These are phyloP conservation scores for Phania funesta DNA, from an alignment of 2,888 invertebrate species.

Conservation along the genomic window DNA sequence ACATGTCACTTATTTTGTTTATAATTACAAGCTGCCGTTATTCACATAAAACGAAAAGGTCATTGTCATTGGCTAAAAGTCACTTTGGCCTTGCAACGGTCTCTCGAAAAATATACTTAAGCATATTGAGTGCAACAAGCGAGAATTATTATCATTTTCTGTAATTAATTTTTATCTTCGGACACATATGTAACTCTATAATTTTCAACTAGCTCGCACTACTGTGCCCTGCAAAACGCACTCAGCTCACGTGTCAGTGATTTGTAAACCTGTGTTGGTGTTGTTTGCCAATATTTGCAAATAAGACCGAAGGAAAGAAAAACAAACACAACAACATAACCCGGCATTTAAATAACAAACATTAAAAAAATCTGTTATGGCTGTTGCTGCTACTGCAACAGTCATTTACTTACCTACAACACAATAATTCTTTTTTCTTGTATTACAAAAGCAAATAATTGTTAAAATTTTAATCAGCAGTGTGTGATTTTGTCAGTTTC, in stretches of 20 bases:
- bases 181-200: no score
- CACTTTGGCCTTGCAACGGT: no score
- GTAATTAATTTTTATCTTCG: no score
- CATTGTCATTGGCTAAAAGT: no score
- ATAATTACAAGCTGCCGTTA: no score
- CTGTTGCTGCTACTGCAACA: slow-evolving; percentile 6
- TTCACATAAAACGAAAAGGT: no score
- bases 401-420: no score
- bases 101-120: no score
- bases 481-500: slow-evolving; percentile 64
- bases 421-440: slow-evolving; percentile 35
- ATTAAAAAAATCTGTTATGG: slow-evolving; percentile 18
- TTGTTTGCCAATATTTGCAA: slow-evolving; percentile 58
- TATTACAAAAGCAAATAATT: slow-evolving; percentile 56
- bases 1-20: no score
- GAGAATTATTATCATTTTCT: no score
- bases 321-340: slow-evolving; percentile 19
- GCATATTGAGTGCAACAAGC: no score
- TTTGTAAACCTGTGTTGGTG: slow-evolving; percentile 57
- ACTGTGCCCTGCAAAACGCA: slow-evolving; percentile 8
- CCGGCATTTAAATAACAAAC: slow-evolving; percentile 44
- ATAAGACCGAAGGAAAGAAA: slow-evolving; percentile 11
- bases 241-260: slow-evolving; percentile 61
- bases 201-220: no score
- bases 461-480: slow-evolving; percentile 66